Evolutionary conservation across 2,888 invertebrate species (phyloP).

Genomic region (Ophion obscuratus): DNA sequence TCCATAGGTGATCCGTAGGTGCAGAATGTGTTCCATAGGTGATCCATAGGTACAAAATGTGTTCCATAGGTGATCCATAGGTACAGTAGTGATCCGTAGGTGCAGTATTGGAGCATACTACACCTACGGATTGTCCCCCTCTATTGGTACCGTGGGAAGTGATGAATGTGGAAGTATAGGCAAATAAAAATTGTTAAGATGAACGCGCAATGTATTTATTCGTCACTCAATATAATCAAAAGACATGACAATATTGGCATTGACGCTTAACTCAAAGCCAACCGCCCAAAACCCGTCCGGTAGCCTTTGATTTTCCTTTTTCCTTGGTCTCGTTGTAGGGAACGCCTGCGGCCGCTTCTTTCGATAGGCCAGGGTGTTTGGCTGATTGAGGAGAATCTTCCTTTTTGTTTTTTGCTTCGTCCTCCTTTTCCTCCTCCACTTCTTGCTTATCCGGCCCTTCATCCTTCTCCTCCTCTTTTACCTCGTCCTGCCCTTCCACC

Average conservation of each 20-base stretch:
- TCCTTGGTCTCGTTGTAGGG: slow-evolving; percentile 85
- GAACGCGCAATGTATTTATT: slow-evolving; percentile 42
- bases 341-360: slow-evolving; percentile 71
- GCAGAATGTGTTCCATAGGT: no score
- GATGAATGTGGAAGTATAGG: not conserved
- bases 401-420: slow-evolving; percentile 7
- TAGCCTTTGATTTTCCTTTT: slow-evolving; percentile 89
- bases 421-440: slow-evolving; percentile 7
- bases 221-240: slow-evolving; percentile 4
- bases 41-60: no score
- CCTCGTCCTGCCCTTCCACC: slow-evolving; percentile 69
- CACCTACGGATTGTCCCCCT: not conserved
- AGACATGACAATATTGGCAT: slow-evolving; percentile 34
- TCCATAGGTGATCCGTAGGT: no score
- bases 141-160: not conserved
- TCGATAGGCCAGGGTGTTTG: slow-evolving; percentile 49
- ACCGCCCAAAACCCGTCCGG: slow-evolving; percentile 90
- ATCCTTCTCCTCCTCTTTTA: slow-evolving; percentile 39
- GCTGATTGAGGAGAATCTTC: slow-evolving; percentile 29
- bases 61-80: no score
- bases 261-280: slow-evolving; percentile 86
- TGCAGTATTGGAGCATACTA: not conserved
- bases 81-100: not conserved
- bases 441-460: not conserved
- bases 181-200: slow-evolving; percentile 11